Evolutionary conservation across 1,140 invertebrate species (phyloP).

Genomic region (Colletes gigas): DNA sequence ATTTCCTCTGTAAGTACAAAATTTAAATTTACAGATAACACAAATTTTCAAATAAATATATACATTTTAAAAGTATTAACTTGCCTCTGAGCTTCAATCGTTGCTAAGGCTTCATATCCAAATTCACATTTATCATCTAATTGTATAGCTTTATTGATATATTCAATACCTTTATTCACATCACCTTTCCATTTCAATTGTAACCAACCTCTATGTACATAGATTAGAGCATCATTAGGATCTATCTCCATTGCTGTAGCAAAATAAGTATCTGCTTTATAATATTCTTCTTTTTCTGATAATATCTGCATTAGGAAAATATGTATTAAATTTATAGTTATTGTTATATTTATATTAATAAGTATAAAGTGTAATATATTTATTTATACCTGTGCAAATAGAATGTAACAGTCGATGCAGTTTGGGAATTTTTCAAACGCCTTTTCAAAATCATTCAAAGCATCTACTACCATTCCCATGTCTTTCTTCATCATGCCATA

Average conservation of each 20-base stretch:
- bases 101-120: constrained; percentile 96
- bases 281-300: constrained; percentile 87
- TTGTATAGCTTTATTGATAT: constrained; percentile 91
- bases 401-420: constrained; percentile 91
- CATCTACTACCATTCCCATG: constrained; percentile 82
- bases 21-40: constrained; percentile 28
- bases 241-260: constrained; percentile 90
- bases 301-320: constrained; percentile 38
- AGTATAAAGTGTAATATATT: constrained; percentile 24
- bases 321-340: constrained; percentile 6
- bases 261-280: constrained; percentile 91
- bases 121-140: constrained; percentile 96
- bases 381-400: constrained; percentile 88
- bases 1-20: constrained; percentile 85
- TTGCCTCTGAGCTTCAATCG: constrained; percentile 96
- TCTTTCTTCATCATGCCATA: constrained; percentile 83
- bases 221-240: constrained; percentile 91
- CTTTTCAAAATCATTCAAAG: constrained; percentile 87
- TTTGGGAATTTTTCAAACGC: constrained; percentile 90
- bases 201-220: constrained; percentile 93
- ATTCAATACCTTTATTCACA: constrained; percentile 88
- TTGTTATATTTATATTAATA: constrained; percentile 1
- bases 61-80: not conserved
- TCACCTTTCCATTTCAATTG: constrained; percentile 91
- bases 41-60: not conserved